phyloP scores from a whole-genome alignment of 2,888 invertebrate genomes.

The Carpatolechia fugitivella region DNA sequence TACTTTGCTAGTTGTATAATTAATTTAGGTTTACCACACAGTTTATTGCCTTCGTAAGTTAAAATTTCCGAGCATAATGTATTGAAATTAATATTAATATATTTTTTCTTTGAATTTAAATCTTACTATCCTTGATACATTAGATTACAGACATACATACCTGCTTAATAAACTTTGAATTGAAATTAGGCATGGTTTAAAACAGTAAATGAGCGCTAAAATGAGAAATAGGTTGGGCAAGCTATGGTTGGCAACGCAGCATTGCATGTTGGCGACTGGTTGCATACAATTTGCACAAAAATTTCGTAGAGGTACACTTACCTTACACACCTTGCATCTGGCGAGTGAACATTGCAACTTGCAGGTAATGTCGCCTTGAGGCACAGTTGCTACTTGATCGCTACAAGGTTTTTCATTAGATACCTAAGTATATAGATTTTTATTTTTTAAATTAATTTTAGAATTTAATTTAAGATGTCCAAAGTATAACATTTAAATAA shows the following conservation, averaged over 20 bases:
- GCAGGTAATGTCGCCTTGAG: not conserved
- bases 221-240: constrained; percentile 4
- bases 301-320: constrained; percentile 13
- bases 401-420: not conserved
- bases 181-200: no score
- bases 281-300: constrained; percentile 13
- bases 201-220: not conserved
- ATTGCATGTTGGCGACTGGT: not conserved
- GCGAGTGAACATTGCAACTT: constrained; percentile 28
- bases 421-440: not conserved
- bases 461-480: no score
- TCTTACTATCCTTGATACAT: no score
- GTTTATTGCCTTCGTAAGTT: no score
- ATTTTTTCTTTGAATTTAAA: no score
- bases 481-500: no score
- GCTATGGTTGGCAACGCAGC: not conserved
- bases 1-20: no score
- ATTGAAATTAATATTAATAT: no score
- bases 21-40: no score
- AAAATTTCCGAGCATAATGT: no score
- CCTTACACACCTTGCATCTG: constrained; percentile 1
- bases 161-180: no score
- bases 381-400: constrained; percentile 9
- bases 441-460: not conserved
- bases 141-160: no score